Percentiles rank a stretch among this genome's conserved stretches.
These are phyloP conservation scores for Zygothrica quintamaculata DNA, from an alignment of 2,888 invertebrate species.

Conservation along the genomic window DNA sequence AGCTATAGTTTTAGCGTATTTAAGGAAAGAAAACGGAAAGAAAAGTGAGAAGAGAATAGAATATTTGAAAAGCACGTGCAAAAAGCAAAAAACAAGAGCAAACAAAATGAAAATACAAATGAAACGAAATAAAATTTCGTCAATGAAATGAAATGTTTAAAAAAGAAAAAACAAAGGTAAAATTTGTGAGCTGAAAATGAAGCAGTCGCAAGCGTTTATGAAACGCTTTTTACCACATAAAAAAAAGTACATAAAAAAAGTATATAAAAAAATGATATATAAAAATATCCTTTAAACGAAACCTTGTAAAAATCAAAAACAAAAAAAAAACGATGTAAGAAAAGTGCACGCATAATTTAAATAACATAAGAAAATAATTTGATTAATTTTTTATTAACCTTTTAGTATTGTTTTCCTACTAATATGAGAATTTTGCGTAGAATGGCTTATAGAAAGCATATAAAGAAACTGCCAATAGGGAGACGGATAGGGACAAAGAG, in stretches of 20 bases:
- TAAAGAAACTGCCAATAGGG: conserved; percentile 34
- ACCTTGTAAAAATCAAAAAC: conserved; percentile 53
- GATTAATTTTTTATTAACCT: conserved; percentile 67
- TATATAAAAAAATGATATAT: conserved; percentile 26
- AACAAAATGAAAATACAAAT: conserved; percentile 7
- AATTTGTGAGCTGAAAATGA: conserved; percentile 67
- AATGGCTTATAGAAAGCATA: conserved; percentile 11
- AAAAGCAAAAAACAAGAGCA: conserved; percentile 61
- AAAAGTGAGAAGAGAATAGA: conserved; percentile 41
- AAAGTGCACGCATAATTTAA: conserved; percentile 45
- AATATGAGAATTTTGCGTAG: conserved; percentile 81
- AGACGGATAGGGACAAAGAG: conserved; percentile 20
- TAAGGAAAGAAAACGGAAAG: conserved; percentile 46
- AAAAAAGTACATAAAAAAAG: conserved; percentile 18
- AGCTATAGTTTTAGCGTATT: conserved; percentile 67
- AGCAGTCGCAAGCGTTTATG: conserved; percentile 48
- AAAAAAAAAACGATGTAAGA: conserved; percentile 18
- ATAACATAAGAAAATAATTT: conserved; percentile 74
- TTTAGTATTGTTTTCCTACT: conserved; percentile 64
- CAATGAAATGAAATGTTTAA: conserved; percentile 34
- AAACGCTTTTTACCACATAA: conserved; percentile 39
- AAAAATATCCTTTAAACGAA: conserved; percentile 13
- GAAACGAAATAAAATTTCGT: conserved; percentile 63
- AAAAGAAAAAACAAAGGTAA: conserved; percentile 72
- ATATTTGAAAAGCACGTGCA: conserved; percentile 81